Evolutionary conservation across 2,888 invertebrate species (phyloP).

Genomic region (Athrips mouffetella): DNA sequence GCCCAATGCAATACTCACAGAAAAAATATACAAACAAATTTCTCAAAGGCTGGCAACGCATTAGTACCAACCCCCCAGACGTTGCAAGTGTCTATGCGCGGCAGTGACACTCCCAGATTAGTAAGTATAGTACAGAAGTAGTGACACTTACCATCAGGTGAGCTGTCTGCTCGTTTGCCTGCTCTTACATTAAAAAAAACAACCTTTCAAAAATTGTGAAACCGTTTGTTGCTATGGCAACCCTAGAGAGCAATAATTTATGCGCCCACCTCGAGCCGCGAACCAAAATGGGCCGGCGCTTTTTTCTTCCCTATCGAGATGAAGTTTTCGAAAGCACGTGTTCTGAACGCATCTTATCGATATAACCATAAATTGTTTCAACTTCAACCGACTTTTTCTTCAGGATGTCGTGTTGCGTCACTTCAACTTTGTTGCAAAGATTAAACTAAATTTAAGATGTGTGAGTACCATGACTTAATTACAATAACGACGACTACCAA

Average conservation of each 20-base stretch:
- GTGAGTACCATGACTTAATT: too few relatives aligned
- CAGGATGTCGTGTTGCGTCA: not conserved
- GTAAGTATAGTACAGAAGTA: too few relatives aligned
- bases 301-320: conserved; percentile 31
- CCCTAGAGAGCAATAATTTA: conserved; percentile 2
- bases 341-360: conserved; percentile 40
- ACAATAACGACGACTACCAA: too few relatives aligned
- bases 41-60: too few relatives aligned
- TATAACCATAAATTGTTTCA: conserved; percentile 40
- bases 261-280: not conserved
- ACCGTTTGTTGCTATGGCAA: not conserved
- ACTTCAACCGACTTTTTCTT: conserved; percentile 16
- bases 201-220: not conserved
- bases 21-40: too few relatives aligned
- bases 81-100: too few relatives aligned
- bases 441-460: not conserved
- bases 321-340: conserved; percentile 33
- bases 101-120: too few relatives aligned
- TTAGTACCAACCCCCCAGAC: too few relatives aligned
- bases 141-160: too few relatives aligned
- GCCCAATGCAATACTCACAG: too few relatives aligned
- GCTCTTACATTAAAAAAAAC: too few relatives aligned
- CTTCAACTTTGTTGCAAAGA: not conserved
- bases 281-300: not conserved
- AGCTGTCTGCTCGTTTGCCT: too few relatives aligned